Base-by-base conservation (phyloP, 2,888 invertebrate genomes). In the Caenorhabditis afra region DNA sequence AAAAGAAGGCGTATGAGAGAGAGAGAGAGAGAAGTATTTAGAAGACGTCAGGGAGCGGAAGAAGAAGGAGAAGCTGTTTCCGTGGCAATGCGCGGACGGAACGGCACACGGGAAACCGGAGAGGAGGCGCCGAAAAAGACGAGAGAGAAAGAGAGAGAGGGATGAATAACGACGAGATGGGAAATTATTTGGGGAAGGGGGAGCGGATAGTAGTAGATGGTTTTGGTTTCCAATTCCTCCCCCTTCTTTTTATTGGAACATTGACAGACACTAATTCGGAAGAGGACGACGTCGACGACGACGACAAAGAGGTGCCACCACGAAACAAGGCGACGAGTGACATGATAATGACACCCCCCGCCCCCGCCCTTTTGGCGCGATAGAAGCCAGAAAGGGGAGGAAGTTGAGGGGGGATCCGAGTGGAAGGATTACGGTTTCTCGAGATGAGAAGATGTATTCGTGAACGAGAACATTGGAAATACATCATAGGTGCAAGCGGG, bases 141-240 rank as follows among this genome's bases (percentile, higher is more conserved):
- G 45, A 65, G 35, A 52, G 29, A 29, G 29, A 29, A 7, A 29
- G 29, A 29, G 4, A 29, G 7, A 29, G 39, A 53, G 29, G 50
- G 41, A 65, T 74, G 74, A 74, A 66, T 66, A 74, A 74, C 66
- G 74, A 74, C n/a, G n/a, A n/a, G n/a, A n/a, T n/a, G n/a, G 73
- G 64, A 73, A 73, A 73, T 73, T 73, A 73, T 73, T 73, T 64
- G 73, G 16, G 37, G 37, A 2, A 62, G 35, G 49, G 16, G 39
- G 37, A 49, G 37, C n/a, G 45, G 14, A 20, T 3, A 16, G 5
- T 3, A 22, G 35, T 37, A 64, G 49, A 50, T 1, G 29, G 35
- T 41, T 41, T 41, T 11, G 11, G 41, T 41, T 41, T 14, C 7
- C 12, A 41, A 41, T 41, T 29, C 29, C 4, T 7, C 4, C 29